These are phyloP conservation scores for Hyalella azteca DNA, from an alignment of 2,888 invertebrate genomes.

Conservation along the genomic window DNA sequence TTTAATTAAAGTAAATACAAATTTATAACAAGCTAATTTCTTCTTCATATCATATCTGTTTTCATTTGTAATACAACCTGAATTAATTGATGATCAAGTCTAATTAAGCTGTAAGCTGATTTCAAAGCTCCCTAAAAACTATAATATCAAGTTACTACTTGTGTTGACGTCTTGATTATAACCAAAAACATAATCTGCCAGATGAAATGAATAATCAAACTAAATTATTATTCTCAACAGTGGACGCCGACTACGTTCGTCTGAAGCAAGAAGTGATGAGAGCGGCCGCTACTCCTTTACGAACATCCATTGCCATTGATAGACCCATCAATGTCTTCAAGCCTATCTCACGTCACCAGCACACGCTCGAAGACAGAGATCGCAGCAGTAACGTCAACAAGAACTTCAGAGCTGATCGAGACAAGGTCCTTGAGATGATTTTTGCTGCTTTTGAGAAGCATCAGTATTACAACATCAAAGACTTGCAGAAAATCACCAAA, in stretches of 20 bases:
- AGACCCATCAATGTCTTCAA: constrained; percentile 88
- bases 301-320: constrained; percentile 85
- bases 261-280: constrained; percentile 85
- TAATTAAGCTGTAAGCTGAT: no score
- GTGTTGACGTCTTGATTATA: no score
- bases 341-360: constrained; percentile 82
- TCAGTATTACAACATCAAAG: constrained; percentile 98
- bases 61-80: no score
- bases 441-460: constrained; percentile 99
- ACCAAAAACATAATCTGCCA: no score
- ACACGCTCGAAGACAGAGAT: constrained; percentile 63
- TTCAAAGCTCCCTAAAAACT: no score
- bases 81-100: no score
- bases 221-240: constrained; percentile 42
- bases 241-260: constrained; percentile 85
- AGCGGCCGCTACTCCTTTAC: constrained; percentile 83
- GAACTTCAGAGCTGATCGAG: constrained; percentile 93
- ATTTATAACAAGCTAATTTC: no score
- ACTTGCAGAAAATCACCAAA: constrained; percentile 89
- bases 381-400: constrained; percentile 94
- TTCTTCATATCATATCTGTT: no score
- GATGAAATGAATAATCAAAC: no score
- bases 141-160: no score
- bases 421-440: constrained; percentile 91
- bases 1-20: no score